phyloP scores from a whole-genome alignment of 2,888 invertebrate genomes.

The Himalopsyche kuldschensis region DNA sequence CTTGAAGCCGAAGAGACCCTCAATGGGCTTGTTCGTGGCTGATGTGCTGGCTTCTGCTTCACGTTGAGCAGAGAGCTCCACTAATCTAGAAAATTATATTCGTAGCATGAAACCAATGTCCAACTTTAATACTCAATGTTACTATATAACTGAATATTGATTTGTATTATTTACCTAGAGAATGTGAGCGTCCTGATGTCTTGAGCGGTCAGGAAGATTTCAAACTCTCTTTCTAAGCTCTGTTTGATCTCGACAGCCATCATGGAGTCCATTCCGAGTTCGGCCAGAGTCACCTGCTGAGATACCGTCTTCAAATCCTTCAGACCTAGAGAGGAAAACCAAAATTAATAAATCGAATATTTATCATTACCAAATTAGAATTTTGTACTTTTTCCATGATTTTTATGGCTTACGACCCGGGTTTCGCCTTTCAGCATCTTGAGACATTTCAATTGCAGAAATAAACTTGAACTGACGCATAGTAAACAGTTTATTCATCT shows the following conservation, averaged over 20 bases:
- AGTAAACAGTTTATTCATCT: too few relatives aligned
- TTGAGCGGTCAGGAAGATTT: constrained; percentile 81
- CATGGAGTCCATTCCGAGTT: constrained; percentile 95
- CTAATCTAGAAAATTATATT: constrained; percentile 47
- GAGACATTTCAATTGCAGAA: too few relatives aligned
- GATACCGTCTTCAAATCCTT: constrained; percentile 71
- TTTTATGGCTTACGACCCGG: too few relatives aligned
- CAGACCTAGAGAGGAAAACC: constrained; percentile 52
- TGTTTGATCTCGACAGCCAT: constrained; percentile 97
- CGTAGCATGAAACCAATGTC: neutral
- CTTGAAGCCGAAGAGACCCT: constrained; percentile 53
- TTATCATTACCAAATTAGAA: too few relatives aligned
- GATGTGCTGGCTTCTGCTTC: constrained; percentile 48
- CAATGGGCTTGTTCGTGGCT: constrained; percentile 32
- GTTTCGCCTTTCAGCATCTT: too few relatives aligned
- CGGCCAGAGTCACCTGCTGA: constrained; percentile 75
- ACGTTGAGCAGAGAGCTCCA: constrained; percentile 58
- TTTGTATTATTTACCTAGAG: constrained; percentile 54
- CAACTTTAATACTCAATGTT: neutral
- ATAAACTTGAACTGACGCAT: too few relatives aligned
- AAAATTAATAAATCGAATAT: neutral
- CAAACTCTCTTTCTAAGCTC: constrained; percentile 85
- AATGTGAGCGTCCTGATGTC: constrained; percentile 83
- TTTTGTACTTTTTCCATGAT: too few relatives aligned
- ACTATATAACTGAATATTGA: too few relatives aligned